These are phyloP conservation scores for Cacatua alba DNA, from an alignment of 2,113 vertebrate species.

Conservation along the genomic window DNA sequence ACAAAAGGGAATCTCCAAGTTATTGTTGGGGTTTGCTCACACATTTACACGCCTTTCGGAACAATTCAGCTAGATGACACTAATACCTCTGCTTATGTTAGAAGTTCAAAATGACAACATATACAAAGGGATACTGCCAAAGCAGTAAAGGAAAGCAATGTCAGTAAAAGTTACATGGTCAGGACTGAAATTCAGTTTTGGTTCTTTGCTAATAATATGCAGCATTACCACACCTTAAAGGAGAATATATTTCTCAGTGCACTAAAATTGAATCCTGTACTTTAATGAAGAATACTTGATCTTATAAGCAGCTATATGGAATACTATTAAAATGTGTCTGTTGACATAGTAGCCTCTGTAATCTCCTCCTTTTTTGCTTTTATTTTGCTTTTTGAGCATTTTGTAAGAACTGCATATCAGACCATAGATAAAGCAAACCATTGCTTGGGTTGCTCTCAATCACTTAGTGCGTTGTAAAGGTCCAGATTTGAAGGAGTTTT, in stretches of 20 bases:
- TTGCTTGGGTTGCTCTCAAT: background rate
- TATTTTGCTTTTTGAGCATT: background rate
- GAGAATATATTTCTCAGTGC: background rate
- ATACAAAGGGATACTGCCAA: slow-evolving; percentile 2
- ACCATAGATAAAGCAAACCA: background rate
- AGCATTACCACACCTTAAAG: slow-evolving; percentile 2
- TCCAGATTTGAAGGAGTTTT: background rate
- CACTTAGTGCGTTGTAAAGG: background rate
- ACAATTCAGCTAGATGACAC: background rate
- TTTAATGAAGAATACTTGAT: background rate
- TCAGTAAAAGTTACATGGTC: slow-evolving; percentile 24
- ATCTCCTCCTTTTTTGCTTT: background rate
- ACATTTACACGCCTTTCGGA: background rate
- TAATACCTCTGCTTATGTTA: slow-evolving; percentile 15
- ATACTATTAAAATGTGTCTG: background rate
- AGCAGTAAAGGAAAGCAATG: slow-evolving; percentile 16
- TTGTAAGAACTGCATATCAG: background rate
- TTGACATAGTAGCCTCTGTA: background rate
- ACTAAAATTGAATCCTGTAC: background rate
- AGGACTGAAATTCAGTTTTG: slow-evolving; percentile 52
- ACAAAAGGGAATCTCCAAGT: background rate
- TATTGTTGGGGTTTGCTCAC: background rate
- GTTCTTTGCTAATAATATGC: slow-evolving; percentile 16
- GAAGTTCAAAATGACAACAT: slow-evolving; percentile 5
- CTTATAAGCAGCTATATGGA: background rate